Evolutionary conservation across 1,140 invertebrate species (phyloP).

Genomic region (Galleria mellonella): DNA sequence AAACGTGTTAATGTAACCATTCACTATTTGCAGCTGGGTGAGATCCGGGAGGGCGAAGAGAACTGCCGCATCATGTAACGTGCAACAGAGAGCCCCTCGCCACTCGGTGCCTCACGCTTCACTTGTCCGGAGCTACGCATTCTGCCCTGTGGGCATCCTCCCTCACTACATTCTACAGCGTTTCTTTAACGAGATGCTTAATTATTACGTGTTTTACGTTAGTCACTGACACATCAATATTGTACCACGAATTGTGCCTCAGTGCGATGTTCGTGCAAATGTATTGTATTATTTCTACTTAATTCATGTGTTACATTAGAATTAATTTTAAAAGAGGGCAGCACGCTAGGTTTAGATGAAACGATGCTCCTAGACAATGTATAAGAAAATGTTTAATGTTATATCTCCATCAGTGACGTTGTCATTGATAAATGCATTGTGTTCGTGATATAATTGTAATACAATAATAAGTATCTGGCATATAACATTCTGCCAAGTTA

Average conservation of each 20-base stretch:
- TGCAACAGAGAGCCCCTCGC: slow-evolving; percentile 6
- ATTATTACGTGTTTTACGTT: neutral
- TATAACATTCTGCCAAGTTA: neutral
- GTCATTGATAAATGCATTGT: neutral
- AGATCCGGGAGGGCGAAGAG: slow-evolving; percentile 58
- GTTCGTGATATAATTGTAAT: neutral
- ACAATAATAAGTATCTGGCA: neutral
- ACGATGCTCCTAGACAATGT: neutral
- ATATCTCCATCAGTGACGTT: neutral
- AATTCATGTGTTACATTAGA: neutral
- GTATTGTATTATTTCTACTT: neutral
- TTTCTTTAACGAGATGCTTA: neutral
- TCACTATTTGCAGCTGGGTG: slow-evolving; percentile 41
- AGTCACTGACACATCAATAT: neutral
- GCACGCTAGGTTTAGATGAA: neutral
- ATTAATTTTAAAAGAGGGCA: neutral
- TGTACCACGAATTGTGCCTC: neutral
- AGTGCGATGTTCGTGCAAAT: neutral
- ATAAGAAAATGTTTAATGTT: neutral
- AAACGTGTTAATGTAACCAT: neutral
- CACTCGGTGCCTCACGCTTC: slow-evolving; percentile 39
- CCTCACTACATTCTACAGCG: neutral
- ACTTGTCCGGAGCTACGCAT: slow-evolving; percentile 9
- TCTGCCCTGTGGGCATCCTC: slow-evolving; percentile 21
- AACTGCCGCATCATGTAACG: slow-evolving; percentile 67